Evolutionary conservation across 2,797 vertebrate species (phyloP).

Genomic region (Betta splendens): DNA sequence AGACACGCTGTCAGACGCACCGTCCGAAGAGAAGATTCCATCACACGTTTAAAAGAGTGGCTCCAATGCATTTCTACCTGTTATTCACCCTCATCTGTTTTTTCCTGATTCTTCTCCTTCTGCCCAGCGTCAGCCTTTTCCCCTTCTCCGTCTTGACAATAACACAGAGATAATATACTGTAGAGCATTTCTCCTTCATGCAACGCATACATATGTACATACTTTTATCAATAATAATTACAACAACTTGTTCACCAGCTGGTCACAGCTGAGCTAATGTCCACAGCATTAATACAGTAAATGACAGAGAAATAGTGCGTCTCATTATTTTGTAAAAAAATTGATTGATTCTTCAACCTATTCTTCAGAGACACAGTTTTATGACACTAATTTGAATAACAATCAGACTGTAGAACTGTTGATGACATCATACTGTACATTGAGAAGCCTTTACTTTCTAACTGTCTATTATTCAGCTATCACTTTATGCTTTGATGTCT

Average conservation of each 20-base stretch:
- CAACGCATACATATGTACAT: neutral
- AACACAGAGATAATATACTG: neutral
- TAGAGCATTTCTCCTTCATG: neutral
- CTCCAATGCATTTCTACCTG: neutral
- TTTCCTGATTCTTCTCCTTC: neutral
- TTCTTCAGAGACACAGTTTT: no score
- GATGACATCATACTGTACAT: no score
- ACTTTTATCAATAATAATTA: neutral
- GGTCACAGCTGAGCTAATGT: neutral
- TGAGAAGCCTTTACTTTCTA: no score
- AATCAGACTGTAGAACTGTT: no score
- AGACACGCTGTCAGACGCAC: conserved; percentile 2
- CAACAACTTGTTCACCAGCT: neutral
- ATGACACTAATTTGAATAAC: no score
- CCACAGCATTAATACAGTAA: neutral
- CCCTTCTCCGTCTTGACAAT: neutral
- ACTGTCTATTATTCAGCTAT: no score
- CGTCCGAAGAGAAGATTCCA: neutral
- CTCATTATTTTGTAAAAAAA: neutral
- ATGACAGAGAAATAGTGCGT: neutral
- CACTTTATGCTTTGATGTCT: no score
- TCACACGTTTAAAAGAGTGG: neutral
- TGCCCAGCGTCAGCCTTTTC: neutral
- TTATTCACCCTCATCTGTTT: neutral
- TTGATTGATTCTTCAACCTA: no score